Evolutionary conservation across 2,113 vertebrate genomes (phyloP), one percentile per base, ranked within the genome.

Genomic region (Pangasianodon gigas): DNA sequence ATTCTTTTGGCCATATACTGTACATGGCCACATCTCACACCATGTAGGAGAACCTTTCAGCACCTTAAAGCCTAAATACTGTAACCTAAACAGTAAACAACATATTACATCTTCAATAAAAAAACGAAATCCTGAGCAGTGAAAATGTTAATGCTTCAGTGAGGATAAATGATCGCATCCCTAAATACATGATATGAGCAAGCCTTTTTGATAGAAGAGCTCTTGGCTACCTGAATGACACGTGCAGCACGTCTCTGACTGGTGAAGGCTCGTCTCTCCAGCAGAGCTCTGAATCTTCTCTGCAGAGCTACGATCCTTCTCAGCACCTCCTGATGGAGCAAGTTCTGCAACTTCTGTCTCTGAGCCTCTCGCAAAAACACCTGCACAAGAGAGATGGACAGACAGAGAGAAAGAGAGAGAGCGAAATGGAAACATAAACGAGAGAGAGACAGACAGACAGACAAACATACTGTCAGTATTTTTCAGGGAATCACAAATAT

Each of bases 361-460:
- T 96, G 97, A 10, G 94, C 95, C 87, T 99, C 98, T 91, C 97
- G 98, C 91, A 99, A 19, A 85, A 99, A 99, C 87, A 99, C 97
- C 98, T 99, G 93, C 51, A 0, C 82, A 52, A 44, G 18, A 74
- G 29, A 71, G 18, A 84, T 44, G 19, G 37, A 41, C 32, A 29
- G 48, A 85, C 56, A 82, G 69, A 0, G 32, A 67, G 41, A 26
- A 21, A 26, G 1, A 29, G 24, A 41, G 69, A 71, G n/a, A 18
- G 26, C n/a, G 29, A n/a, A 80, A 13, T 51, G 24, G 46, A 80
- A 74, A 24, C 29, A 51, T 18, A 32, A n/a, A 8, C 4, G 18
- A 0, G 19, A 65, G 21, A 24, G 18, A 37, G 7, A 62, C 21
- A 71, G 32, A 71, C 13, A 10, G 60, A 2, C 54, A 48, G 85